phyloP scores from a whole-genome alignment of 2,113 vertebrate genomes.

The Acinonyx jubatus region DNA sequence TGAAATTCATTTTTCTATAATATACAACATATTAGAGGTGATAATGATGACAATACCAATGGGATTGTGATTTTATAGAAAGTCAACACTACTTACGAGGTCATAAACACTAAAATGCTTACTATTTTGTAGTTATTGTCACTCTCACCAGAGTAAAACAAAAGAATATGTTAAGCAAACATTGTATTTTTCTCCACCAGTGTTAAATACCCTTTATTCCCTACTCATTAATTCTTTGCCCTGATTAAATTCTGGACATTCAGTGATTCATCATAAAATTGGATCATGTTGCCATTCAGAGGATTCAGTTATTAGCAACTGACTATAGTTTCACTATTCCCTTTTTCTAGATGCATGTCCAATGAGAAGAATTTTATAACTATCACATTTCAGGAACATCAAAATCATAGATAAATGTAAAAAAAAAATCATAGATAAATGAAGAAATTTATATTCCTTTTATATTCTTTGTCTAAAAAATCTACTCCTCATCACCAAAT shows the following conservation, averaged over 20 bases:
- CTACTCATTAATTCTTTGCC: background rate
- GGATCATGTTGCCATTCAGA: background rate
- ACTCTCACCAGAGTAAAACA: background rate
- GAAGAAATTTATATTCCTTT: background rate
- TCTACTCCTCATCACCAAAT: background rate
- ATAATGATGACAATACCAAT: background rate
- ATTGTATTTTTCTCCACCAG: background rate
- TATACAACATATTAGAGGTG: background rate
- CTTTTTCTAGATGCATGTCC: conserved; percentile 9
- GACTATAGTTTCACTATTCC: background rate
- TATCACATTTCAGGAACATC: background rate
- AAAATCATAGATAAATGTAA: background rate
- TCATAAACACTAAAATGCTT: background rate
- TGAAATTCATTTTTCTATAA: background rate
- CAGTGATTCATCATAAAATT: background rate
- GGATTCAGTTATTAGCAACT: background rate
- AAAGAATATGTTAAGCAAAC: background rate
- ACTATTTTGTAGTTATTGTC: background rate
- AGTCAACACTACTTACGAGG: background rate
- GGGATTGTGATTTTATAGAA: background rate
- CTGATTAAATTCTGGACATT: background rate
- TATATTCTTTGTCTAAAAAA: accelerated
- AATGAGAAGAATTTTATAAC: background rate
- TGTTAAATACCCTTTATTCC: background rate
- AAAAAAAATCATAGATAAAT: background rate